phyloP scores from a whole-genome alignment of 2,797 vertebrate species.

The Synanceia verrucosa region DNA sequence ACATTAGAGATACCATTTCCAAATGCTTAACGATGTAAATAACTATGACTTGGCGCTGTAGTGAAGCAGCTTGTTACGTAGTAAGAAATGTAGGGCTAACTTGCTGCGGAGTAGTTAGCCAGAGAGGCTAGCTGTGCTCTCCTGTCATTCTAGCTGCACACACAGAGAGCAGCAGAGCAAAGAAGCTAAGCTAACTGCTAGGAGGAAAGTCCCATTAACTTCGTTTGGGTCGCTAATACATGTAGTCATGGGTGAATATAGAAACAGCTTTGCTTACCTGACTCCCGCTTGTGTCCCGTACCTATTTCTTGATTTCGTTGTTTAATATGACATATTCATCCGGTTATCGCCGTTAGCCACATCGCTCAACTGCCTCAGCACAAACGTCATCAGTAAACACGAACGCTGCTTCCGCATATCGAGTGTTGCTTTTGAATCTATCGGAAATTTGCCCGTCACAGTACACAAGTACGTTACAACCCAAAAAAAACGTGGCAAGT shows the following conservation, averaged over 20 bases:
- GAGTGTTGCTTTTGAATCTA: slow-evolving; percentile 35
- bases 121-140: slow-evolving; percentile 29
- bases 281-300: slow-evolving; percentile 7
- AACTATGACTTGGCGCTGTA: not conserved
- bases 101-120: slow-evolving; percentile 17
- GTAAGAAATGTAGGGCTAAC: not conserved
- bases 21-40: not conserved
- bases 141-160: slow-evolving; percentile 40
- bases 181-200: slow-evolving; percentile 52
- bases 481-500: not conserved
- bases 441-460: not conserved
- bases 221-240: slow-evolving; percentile 10
- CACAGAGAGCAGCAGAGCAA: slow-evolving; percentile 64
- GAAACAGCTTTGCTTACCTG: slow-evolving; percentile 44
- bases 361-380: slow-evolving; percentile 24
- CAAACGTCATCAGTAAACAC: slow-evolving; percentile 79
- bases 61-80: not conserved
- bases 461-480: not conserved
- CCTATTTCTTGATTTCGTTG: slow-evolving; percentile 7
- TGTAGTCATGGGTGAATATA: not conserved
- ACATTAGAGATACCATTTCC: not conserved
- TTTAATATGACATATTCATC: slow-evolving; percentile 46
- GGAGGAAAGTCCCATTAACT: slow-evolving; percentile 41
- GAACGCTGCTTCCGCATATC: slow-evolving; percentile 70
- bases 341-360: slow-evolving; percentile 53